These are phyloP conservation scores for Thaumetopoea pityocampa DNA, from an alignment of 1,140 invertebrate genomes.

Conservation along the genomic window DNA sequence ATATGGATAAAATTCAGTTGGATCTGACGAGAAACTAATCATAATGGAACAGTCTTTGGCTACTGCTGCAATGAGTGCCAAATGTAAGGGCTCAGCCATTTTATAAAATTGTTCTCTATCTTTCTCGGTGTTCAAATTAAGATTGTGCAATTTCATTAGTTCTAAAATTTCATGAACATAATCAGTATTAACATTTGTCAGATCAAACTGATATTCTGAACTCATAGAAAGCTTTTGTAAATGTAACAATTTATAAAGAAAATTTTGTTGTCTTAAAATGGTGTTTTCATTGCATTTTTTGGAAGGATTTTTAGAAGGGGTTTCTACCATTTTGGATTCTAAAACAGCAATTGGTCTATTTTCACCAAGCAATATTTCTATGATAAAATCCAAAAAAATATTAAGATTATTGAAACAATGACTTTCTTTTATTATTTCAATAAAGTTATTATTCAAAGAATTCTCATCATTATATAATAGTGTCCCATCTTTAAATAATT, in stretches of 20 bases:
- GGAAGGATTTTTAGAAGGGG: background rate
- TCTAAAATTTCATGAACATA: slow-evolving; percentile 41
- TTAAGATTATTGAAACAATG: slow-evolving; percentile 30
- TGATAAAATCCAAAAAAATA: slow-evolving; percentile 50
- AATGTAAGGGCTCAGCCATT: slow-evolving; percentile 23
- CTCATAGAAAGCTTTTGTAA: slow-evolving; percentile 54
- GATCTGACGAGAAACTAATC: slow-evolving; percentile 52
- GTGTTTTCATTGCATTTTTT: slow-evolving; percentile 30
- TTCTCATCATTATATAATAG: slow-evolving; percentile 77
- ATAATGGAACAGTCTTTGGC: slow-evolving; percentile 72
- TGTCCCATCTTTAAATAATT: slow-evolving; percentile 80
- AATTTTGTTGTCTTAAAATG: slow-evolving; percentile 27
- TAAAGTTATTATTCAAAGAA: slow-evolving; percentile 28
- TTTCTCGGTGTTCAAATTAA: slow-evolving; percentile 28
- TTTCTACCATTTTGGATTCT: slow-evolving; percentile 16
- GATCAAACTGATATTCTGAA: no score
- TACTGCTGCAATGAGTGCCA: slow-evolving; percentile 58
- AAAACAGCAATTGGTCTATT: slow-evolving; percentile 16
- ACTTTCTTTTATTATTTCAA: slow-evolving; percentile 29
- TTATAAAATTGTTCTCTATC: slow-evolving; percentile 37
- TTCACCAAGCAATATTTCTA: slow-evolving; percentile 39
- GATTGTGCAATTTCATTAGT: slow-evolving; percentile 23
- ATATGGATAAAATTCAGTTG: slow-evolving; percentile 21
- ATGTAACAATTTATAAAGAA: slow-evolving; percentile 50
- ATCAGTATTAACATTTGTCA: slow-evolving; percentile 10